These are phyloP conservation scores for Oppia nitens DNA, from an alignment of 1,140 invertebrate species.

Conservation along the genomic window DNA sequence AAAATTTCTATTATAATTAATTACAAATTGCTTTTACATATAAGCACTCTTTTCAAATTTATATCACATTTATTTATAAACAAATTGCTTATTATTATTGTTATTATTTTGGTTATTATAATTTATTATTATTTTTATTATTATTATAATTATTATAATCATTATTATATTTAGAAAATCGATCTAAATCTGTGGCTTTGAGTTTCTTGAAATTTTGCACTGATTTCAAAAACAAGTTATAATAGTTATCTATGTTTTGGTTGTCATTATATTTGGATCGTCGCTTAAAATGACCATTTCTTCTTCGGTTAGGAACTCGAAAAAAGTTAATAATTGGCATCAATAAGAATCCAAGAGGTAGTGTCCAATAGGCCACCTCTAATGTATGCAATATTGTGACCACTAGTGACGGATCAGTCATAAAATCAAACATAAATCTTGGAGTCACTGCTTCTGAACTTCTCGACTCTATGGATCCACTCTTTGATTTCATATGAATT, in stretches of 20 bases:
- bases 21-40: too few relatives aligned
- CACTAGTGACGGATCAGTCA: slow-evolving; percentile 14
- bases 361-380: slow-evolving; percentile 15
- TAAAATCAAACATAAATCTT: slow-evolving; percentile 7
- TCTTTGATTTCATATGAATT: too few relatives aligned
- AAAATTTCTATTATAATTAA: too few relatives aligned
- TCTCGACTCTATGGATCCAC: background rate
- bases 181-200: background rate
- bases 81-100: too few relatives aligned
- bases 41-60: too few relatives aligned
- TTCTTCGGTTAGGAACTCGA: slow-evolving; percentile 14
- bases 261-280: too few relatives aligned
- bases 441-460: background rate
- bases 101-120: too few relatives aligned
- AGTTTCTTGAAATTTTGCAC: background rate
- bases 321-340: slow-evolving; percentile 18
- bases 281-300: background rate
- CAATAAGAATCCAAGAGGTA: slow-evolving; percentile 16
- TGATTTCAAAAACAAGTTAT: too few relatives aligned
- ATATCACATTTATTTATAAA: too few relatives aligned
- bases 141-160: background rate
- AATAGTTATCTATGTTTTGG: too few relatives aligned
- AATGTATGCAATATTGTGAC: slow-evolving; percentile 16
- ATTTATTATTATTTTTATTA: background rate
- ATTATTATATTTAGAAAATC: background rate